Evolutionary conservation across 2,113 vertebrate genomes (phyloP).

Genomic region (Tyto alba): DNA sequence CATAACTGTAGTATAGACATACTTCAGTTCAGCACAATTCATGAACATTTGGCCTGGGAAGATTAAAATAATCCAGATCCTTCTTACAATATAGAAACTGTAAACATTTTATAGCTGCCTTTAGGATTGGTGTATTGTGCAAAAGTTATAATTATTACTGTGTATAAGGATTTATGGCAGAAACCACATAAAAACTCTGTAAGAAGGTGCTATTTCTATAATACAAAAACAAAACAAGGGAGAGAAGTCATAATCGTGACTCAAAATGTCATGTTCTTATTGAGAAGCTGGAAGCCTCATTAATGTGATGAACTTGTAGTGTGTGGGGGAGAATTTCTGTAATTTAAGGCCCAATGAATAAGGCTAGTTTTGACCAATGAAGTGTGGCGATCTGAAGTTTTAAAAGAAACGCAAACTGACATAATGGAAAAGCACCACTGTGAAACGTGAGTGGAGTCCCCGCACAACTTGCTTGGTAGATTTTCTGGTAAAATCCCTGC

Average conservation of each 20-base stretch:
- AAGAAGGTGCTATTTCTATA: constrained; percentile 80
- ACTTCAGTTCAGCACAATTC: constrained; percentile 76
- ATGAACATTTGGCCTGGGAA: constrained; percentile 76
- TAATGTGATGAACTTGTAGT: constrained; percentile 71
- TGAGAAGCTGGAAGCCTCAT: constrained; percentile 73
- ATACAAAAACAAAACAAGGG: constrained; percentile 73
- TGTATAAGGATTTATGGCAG: constrained; percentile 76
- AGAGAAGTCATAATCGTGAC: constrained; percentile 61
- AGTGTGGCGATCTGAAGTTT: constrained; percentile 72
- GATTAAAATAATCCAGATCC: constrained; percentile 77
- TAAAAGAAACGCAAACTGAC: constrained; percentile 75
- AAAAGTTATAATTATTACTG: constrained; percentile 86
- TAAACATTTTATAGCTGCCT: constrained; percentile 96
- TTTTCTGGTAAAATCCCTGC: constrained; percentile 91
- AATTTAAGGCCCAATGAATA: constrained; percentile 79
- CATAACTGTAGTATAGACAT: constrained; percentile 70
- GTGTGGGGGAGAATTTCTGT: constrained; percentile 68
- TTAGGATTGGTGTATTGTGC: constrained; percentile 91
- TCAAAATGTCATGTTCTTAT: constrained; percentile 66
- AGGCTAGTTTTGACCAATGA: constrained; percentile 76
- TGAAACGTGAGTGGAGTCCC: constrained; percentile 76
- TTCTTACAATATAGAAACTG: constrained; percentile 80
- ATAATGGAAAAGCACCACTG: constrained; percentile 88
- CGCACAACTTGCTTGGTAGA: constrained; percentile 80
- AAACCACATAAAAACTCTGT: constrained; percentile 80